Evolutionary conservation across 2,113 vertebrate genomes (phyloP), one percentile per base, ranked within the genome.

Genomic region (Malurus alboscapulatus): DNA sequence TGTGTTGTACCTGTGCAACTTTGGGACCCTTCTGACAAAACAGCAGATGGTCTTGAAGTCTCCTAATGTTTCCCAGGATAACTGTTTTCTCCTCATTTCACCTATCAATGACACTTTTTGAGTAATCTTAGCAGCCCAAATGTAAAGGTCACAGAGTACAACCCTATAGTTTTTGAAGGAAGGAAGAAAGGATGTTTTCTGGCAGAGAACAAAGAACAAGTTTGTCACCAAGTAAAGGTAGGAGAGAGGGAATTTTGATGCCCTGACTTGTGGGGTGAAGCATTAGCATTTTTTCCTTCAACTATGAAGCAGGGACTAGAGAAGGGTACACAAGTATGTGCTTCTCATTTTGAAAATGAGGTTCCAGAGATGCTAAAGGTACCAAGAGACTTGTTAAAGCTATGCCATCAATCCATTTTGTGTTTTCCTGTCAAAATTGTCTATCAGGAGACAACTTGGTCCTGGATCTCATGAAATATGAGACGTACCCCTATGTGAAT

Each of bases 21-120:
- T 74, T 71, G 84, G 24, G 59, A 77, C 32, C 71, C 26, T 26
- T 58, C 76, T 74, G 83, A 57, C 55, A 55, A 71, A 90, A 57
- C 65, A 78, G 47, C 88, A 95, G 76, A 94, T 94, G 87, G 83
- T 77, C 63, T 40, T 80, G 47, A 78, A 86, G 40, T 90, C 79
- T 93, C 55, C 47, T 44, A 22, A 74, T 73, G 38, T 85, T 59
- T 93, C 88, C 82, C 72, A 74, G 55, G 63, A 67, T 74, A 89
- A 87, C 25, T 26, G 27, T 38, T 87, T 91, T 82, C 45, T 88
- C 55, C 58, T 87, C 69, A 30, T 54, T 95, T 90, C 63, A 87
- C 48, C 82, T 58, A 42, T 72, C 50, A 76, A 5, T 90, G 54
- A 85, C 34, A 38, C 26, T 73, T 74, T 20, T 45, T 76, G 67